Base-by-base conservation (phyloP, 2,113 vertebrate genomes). In the Xenopus borealis region DNA sequence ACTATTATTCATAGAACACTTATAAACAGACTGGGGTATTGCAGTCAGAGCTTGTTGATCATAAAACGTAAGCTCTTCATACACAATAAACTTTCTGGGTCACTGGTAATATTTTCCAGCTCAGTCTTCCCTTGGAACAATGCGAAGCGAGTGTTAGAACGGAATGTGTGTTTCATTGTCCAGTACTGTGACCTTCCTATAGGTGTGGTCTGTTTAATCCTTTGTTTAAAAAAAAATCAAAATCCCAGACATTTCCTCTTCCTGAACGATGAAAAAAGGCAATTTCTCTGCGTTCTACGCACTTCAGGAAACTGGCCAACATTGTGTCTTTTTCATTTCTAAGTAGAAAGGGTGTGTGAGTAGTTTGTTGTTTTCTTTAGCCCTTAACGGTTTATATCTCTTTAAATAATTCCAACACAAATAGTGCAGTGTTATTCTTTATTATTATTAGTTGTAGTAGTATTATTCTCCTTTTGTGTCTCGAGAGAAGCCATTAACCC, bases 161-260 rank as follows among this genome's bases (percentile, higher is more conserved):
- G 45, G 65, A 50, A 23, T 20, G 47, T 19, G 9, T 52, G 52
- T 62, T 62, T 62, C 13, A 9, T 64, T 33, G 13, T 64, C 16
- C 23, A 30, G 18, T 11, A 52, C 20, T 23, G 18, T 50, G 46
- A 27, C 65, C 65, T 67, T 67, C 18, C n/a, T 23, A n/a, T 46
- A 50, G 65, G 65, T 67, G 65, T 10, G 45, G 46, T 66, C 27
- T 67, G 65, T 67, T 67, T 67, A 67, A 67, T 67, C 46, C 46
- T 67, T 67, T 67, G 65, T 67, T 67, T 44, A 27, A 52, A 66
- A 52, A 66, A 27, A 50, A 13, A 66, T 67, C 3, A 14, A 14
- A 47, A 44, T 18, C n/a, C 17, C 63, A 66, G 63, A 46, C 63
- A 23, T 67, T 67, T 67, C 65, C 65, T 67, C 65, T 67, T 50